Base-by-base conservation (phyloP, 2,888 invertebrate genomes). In the Caenorhabditis zanzibari region DNA sequence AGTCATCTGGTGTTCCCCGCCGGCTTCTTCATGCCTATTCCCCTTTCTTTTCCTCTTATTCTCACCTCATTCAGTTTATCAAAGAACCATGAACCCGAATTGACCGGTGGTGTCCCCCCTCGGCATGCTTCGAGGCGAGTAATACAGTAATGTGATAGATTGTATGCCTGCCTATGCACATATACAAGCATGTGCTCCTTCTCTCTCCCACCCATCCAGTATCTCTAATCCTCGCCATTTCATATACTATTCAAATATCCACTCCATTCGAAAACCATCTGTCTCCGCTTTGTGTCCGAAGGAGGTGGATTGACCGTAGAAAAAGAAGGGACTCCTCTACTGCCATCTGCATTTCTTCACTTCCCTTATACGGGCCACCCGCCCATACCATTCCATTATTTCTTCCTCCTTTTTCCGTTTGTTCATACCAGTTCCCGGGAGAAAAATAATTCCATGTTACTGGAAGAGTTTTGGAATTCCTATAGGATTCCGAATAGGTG, bases 291-390 rank as follows among this genome's bases (percentile, higher is more conserved):
- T 81, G 49, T 81, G 41, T 56, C 52, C 24, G 54, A 54, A 22
- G 54, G 24, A 58, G 76, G 77, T 77, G 71, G 77, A 77, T 77
- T 77, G 77, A 77, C 77, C 77, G 77, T 54, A 68, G 64, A 66
- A 58, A 47, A 49, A 47, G 14, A 47, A n/a, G 47, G 47, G 47
- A 47, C 47, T 47, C 38, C 32, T n/a, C n/a, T n/a, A 68, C 64
- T 54, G 58, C 74, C 81, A 81, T 81, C 81, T 81, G 81, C 81
- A 81, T 81, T 81, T 81, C 75, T 81, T 75, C 75, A 81, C 75
- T 81, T 66, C 47, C 28, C n/a, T n/a, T n/a, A 10, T 59, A 22
- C 5, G 38, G 38, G 38, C 38, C 38, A 14, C 24, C 38, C 19
- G 16, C 22, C 47, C 75, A 75, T 56, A 64, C 58, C 75, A 75